Evolutionary conservation across 2,797 vertebrate species (phyloP).

Genomic region (Rhabdomys pumilio): DNA sequence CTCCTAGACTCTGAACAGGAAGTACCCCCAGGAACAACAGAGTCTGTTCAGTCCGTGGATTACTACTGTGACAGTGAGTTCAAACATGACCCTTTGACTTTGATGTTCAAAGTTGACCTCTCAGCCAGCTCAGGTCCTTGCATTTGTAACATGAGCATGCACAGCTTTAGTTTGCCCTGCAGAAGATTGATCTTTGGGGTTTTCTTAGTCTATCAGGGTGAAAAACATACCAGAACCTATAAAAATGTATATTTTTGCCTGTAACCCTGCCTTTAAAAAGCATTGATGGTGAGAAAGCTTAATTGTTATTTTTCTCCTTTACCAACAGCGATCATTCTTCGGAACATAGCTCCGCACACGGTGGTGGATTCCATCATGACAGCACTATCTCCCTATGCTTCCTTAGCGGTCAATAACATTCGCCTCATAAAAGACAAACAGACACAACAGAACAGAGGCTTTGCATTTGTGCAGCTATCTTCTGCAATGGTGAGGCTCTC

Average conservation of each 20-base stretch:
- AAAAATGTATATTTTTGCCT: not conserved
- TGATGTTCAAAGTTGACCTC: conserved; percentile 15
- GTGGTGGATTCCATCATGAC: conserved; percentile 98
- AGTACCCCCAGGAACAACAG: conserved; percentile 92
- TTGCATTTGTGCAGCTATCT: conserved; percentile 98
- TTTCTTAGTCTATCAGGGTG: not conserved
- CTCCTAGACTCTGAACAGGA: conserved; percentile 92
- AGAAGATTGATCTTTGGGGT: conserved; percentile 43
- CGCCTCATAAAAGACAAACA: conserved; percentile 99
- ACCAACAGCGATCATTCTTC: conserved; percentile 96
- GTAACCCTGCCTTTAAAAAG: conserved; percentile 57
- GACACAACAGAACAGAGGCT: conserved; percentile 98
- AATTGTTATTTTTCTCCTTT: conserved; percentile 40
- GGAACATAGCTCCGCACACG: conserved; percentile 97
- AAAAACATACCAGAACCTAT: not conserved
- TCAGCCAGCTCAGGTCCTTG: not conserved
- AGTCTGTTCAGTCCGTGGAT: conserved; percentile 95
- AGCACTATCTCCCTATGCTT: conserved; percentile 96
- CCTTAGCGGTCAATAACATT: conserved; percentile 97
- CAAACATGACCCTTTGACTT: not conserved
- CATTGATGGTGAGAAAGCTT: not conserved
- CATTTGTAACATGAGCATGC: not conserved
- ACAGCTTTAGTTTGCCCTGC: not conserved
- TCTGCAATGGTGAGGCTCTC: conserved; percentile 95
- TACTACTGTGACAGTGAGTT: conserved; percentile 99